These are phyloP conservation scores for Pantherophis alleghaniensis DNA, from an alignment of 2,797 vertebrate species.

Conservation along the genomic window DNA sequence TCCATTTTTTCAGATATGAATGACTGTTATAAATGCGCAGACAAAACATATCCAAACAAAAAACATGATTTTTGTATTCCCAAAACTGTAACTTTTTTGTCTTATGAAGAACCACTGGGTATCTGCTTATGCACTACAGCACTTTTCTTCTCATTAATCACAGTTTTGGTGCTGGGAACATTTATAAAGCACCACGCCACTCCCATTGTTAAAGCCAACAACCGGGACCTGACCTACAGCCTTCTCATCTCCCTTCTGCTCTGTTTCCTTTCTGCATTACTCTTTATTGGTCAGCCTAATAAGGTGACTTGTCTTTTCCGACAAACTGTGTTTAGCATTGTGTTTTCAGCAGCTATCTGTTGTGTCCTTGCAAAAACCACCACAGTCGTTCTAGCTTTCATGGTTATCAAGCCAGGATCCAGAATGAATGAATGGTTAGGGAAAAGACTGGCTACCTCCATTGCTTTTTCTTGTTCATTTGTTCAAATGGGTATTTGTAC, in stretches of 20 bases:
- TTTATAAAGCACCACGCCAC: not conserved
- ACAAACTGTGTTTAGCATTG: not conserved
- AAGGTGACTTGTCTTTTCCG: not conserved
- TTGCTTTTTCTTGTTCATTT: not conserved
- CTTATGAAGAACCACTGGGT: not conserved
- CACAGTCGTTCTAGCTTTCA: conserved; percentile 8
- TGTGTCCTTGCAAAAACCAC: not conserved
- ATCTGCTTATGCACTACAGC: not conserved
- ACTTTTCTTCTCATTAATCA: not conserved
- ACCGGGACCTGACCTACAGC: not conserved
- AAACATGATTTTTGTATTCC: not conserved
- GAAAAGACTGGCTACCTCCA: not conserved
- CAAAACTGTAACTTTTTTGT: not conserved
- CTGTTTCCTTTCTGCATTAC: conserved; percentile 9
- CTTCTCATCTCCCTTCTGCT: not conserved
- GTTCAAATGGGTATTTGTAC: not conserved
- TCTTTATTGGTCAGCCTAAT: conserved; percentile 32
- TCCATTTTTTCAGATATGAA: not conserved
- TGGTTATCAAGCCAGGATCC: not conserved
- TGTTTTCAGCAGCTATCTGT: conserved; percentile 2
- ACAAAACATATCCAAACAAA: not conserved
- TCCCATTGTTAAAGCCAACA: not conserved
- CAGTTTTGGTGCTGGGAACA: not conserved
- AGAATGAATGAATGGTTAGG: not conserved
- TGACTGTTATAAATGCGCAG: not conserved